These are phyloP conservation scores for Aphidoletes aphidimyza DNA, from an alignment of 2,888 invertebrate genomes.

Conservation along the genomic window DNA sequence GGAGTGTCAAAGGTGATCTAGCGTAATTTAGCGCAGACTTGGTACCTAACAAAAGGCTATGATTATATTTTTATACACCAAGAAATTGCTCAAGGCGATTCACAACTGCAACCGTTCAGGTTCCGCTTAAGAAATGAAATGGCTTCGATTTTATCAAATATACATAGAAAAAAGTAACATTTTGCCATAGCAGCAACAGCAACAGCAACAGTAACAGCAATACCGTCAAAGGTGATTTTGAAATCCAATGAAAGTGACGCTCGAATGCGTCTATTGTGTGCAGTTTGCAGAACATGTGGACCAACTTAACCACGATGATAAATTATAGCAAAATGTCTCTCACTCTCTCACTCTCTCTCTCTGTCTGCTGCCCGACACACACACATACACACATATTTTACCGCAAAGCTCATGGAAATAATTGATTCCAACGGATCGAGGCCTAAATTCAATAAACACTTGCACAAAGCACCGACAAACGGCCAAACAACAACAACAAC, in stretches of 20 bases:
- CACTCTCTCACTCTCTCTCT: too few relatives aligned
- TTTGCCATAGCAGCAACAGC: not conserved
- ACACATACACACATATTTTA: too few relatives aligned
- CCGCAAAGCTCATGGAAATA: not conserved
- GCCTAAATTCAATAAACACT: conserved; percentile 30
- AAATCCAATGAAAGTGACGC: conserved; percentile 45
- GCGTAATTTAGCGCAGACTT: not conserved
- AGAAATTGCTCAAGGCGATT: conserved; percentile 36
- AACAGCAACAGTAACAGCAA: not conserved
- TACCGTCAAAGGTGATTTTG: not conserved
- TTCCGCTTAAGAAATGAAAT: conserved; percentile 3
- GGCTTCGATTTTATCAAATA: not conserved
- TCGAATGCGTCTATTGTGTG: conserved; percentile 45
- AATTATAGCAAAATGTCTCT: conserved; percentile 21
- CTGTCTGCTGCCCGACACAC: too few relatives aligned
- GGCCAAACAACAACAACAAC: not conserved
- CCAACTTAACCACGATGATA: conserved; percentile 35
- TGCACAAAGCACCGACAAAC: too few relatives aligned
- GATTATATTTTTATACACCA: not conserved
- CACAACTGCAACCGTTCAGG: not conserved
- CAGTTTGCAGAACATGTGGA: conserved; percentile 8
- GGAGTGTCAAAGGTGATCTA: conserved; percentile 37
- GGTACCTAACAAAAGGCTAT: not conserved
- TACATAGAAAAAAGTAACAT: not conserved
- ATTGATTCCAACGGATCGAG: not conserved